Base-by-base conservation (phyloP, 2,113 vertebrate genomes). In the Cottus gobio region DNA sequence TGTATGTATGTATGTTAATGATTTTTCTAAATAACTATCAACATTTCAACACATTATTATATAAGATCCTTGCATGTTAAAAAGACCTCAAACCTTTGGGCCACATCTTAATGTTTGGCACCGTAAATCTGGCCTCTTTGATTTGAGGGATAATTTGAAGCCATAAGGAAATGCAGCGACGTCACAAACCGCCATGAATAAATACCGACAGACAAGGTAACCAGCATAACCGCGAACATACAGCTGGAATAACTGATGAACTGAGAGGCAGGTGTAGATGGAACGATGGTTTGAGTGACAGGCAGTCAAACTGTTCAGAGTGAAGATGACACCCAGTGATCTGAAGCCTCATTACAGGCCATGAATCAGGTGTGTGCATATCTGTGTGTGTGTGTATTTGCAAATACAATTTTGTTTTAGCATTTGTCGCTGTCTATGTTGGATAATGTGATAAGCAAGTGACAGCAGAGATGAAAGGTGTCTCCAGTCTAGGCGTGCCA, bases 311-410 rank as follows among this genome's bases (percentile, higher is more conserved):
- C 3, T 57, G 66, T 46, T 78, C 26, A 71, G 44, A 77, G 70
- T 60, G 54, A 79, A 39, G 50, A 75, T 71, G 79, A 79, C 77
- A 77, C 39, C 52, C 37, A 7, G 31, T 82, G 80, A 89, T 79
- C 79, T 85, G 69, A 74, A 37, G 72, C 61, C 58, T 74, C 31
- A 63, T 73, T 69, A 67, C 76, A 76, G 50, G 20, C 76, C 57
- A 60, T 46, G 42, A 36, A 66, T 75, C 30, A 30, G 34, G 30
- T 52, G 71, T 57, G 64, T 79, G 54, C 34, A n/a, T 72, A 39
- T 18, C 18, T 0, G 36, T 48, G 28, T 18, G 42, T 74, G 61
- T 71, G 30, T 66, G 37, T 66, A 11, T 46, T 46, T 46, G 37
- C 10, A 52, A 1, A 5, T 12, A 26, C 24, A 20, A 46, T 11